Conservation (phyloP, 2,888 invertebrate species). For the Calephelis perditalis region DNA sequence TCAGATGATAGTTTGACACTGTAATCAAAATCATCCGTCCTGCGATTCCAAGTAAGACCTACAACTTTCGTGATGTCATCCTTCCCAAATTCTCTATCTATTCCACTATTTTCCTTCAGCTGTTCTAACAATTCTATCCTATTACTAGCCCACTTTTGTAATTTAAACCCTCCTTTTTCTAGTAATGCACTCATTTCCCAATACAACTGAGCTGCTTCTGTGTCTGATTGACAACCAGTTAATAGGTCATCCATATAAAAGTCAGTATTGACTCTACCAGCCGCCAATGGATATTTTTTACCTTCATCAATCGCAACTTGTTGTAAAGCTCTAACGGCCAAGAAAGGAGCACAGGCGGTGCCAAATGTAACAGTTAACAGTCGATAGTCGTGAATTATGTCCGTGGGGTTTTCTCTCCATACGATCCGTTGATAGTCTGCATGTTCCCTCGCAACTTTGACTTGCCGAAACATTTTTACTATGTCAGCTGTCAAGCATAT, state of each 20-base stretch:
- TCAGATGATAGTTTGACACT: constrained; percentile 24
- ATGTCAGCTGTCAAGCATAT: constrained; percentile 29
- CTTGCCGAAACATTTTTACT: constrained; percentile 35
- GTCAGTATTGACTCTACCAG: constrained; percentile 14
- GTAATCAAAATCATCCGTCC: constrained; percentile 16
- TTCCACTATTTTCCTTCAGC: constrained; percentile 16
- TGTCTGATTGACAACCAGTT: too few species aligned
- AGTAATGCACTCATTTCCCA: constrained; percentile 28
- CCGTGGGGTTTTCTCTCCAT: constrained; percentile 21
- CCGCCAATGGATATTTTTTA: constrained; percentile 21
- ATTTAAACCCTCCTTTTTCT: constrained; percentile 32
- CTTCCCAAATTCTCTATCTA: constrained; percentile 23
- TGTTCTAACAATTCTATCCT: constrained; percentile 31
- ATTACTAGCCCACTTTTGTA: constrained; percentile 32
- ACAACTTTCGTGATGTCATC: constrained; percentile 28
- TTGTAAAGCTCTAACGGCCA: constrained; percentile 26
- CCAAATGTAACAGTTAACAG: constrained; percentile 28
- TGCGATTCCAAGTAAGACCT: constrained; percentile 22
- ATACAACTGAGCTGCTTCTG: constrained; percentile 20
- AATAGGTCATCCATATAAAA: constrained; percentile 30
- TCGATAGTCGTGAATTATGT: constrained; percentile 9
- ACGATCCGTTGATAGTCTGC: constrained; percentile 24
- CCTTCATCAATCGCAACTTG: constrained; percentile 26
- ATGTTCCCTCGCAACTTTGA: constrained; percentile 18
- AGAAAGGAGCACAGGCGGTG: constrained; percentile 26